Evolutionary conservation across 2,888 invertebrate species (phyloP), one percentile per base, ranked within the genome.

Genomic region (Lasioglossum marginatum): DNA sequence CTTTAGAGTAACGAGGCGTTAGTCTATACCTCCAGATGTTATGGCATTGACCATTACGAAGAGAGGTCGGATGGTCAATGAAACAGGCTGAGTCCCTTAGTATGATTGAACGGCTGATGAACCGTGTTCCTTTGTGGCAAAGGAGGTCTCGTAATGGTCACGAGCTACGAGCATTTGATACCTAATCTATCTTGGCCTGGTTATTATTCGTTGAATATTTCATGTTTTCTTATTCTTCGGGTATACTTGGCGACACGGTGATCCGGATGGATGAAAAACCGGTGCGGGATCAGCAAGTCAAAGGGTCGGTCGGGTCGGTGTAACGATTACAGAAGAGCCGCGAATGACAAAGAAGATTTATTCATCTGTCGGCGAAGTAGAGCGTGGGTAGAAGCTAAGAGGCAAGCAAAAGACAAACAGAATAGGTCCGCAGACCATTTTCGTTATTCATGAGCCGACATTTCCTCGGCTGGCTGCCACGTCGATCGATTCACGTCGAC

Each of bases 371-470:
- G 27, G n/a, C 8, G 57, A 75, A 60, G 40, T 57, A 27, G 40
- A 60, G 57, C 75, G n/a, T 27, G 37, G 34, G 4, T 37, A 60
- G n/a, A 23, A n/a, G n/a, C 16, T 40, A 27, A 40, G 75, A 27
- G 37, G 19, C 75, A 43, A 40, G 57, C n/a, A 75, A n/a, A 75
- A 75, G 27, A 60, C 57, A 57, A 60, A 60, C 37, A 40, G 40
- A 60, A 60, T 27, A 40, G 57, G 40, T 57, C 37, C 60, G 57
- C 19, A 60, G 57, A 34, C 48, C 23, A 19, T 23, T 48, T 73
- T 48, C 73, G 73, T 73, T 73, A 73, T 73, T 73, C 73, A 73
- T 73, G 73, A 48, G 19, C 48, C 43, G 60, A 63, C 40, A 40
- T 75, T 63, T 75, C 40, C 60, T 12, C 16, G 73, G 5, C 31